A percentile compares a stretch with the other conserved stretches of the same genome.
These are phyloP conservation scores for Thalassophryne amazonica DNA, from an alignment of 2,797 vertebrate genomes.

Conservation along the genomic window DNA sequence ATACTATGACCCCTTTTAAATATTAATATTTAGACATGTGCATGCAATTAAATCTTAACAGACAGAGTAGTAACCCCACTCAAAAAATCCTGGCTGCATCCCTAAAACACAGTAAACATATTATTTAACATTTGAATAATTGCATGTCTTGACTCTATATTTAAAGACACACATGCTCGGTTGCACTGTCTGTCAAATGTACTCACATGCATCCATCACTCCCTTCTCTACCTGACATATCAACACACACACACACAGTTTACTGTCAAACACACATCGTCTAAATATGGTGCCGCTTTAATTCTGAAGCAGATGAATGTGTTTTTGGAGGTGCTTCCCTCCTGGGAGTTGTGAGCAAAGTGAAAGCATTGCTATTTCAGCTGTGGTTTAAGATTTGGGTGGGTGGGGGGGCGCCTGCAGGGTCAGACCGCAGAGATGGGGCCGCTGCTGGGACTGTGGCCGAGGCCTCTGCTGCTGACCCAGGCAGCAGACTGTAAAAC, in stretches of 20 bases:
- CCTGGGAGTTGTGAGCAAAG: conserved; percentile 49
- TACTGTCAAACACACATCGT: conserved; percentile 9
- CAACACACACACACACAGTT: not conserved
- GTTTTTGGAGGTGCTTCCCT: conserved; percentile 65
- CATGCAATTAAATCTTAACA: too few relatives aligned
- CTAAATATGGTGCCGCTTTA: conserved; percentile 65
- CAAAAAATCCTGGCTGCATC: too few relatives aligned
- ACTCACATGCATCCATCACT: not conserved
- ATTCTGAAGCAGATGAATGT: conserved; percentile 74
- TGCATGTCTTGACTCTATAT: too few relatives aligned
- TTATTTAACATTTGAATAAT: too few relatives aligned
- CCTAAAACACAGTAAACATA: too few relatives aligned
- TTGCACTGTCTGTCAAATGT: conserved; percentile 5
- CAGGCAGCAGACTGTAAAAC: conserved; percentile 59
- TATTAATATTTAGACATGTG: too few relatives aligned
- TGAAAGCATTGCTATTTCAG: conserved; percentile 62
- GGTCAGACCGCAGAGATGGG: conserved; percentile 60
- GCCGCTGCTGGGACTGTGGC: conserved; percentile 67
- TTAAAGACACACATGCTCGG: not conserved
- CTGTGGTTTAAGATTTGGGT: conserved; percentile 39
- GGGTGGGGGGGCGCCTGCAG: conserved; percentile 44
- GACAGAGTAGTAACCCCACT: too few relatives aligned
- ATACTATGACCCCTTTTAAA: too few relatives aligned
- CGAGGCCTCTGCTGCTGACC: conserved; percentile 71
- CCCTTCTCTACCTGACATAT: not conserved